phyloP scores from a whole-genome alignment of 2,888 invertebrate genomes.

The Drosophila conformis region DNA sequence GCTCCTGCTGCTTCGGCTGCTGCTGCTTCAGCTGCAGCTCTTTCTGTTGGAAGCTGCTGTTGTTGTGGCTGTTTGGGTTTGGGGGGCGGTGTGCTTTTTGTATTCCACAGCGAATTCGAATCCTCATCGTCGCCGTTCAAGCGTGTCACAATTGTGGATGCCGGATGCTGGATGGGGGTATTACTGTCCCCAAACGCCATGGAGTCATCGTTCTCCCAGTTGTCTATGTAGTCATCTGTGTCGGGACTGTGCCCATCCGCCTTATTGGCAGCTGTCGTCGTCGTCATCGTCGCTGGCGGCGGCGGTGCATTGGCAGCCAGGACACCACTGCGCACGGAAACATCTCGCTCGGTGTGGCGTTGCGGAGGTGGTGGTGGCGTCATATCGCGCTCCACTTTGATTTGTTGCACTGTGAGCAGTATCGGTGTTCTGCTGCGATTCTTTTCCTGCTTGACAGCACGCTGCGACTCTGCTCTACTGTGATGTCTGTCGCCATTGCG shows the following conservation, averaged over 20 bases:
- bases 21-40: neutral
- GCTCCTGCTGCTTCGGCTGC: neutral
- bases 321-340: conserved; percentile 39
- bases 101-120: conserved; percentile 71
- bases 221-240: conserved; percentile 84
- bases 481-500: conserved; percentile 35
- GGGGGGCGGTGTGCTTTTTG: conserved; percentile 70
- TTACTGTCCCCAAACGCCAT: conserved; percentile 72
- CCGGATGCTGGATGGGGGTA: conserved; percentile 32
- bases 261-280: neutral
- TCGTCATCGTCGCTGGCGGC: neutral
- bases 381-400: conserved; percentile 55
- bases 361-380: conserved; percentile 50
- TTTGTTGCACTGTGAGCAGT: conserved; percentile 40
- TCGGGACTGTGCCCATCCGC: conserved; percentile 81
- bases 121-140: conserved; percentile 60
- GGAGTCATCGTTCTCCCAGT: conserved; percentile 84
- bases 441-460: conserved; percentile 58
- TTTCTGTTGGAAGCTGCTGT: conserved; percentile 7
- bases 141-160: conserved; percentile 6
- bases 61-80: conserved; percentile 37
- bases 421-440: conserved; percentile 55
- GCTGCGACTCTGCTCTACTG: conserved; percentile 7
- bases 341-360: conserved; percentile 13
- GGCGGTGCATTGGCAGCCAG: conserved; percentile 50